Base-by-base conservation (phyloP, 2,888 invertebrate genomes). In the Idaea dimidiata region DNA sequence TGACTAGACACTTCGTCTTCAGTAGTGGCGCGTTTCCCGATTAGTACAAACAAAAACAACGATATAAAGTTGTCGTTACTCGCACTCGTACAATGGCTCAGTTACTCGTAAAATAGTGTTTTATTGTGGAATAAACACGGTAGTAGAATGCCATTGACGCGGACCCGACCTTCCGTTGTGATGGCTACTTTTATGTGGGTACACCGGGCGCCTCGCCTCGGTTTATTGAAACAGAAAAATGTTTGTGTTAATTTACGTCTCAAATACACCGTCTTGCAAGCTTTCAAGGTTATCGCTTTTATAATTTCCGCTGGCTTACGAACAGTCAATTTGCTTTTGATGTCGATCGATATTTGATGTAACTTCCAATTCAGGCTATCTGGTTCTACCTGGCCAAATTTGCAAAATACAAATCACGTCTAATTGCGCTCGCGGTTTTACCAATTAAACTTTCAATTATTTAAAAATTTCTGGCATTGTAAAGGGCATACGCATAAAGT, bases 121-220 rank as follows among this genome's bases (percentile, higher is more conserved):
- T 84, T 86, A 86, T 82, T 80, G 82, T 79, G 75, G 68, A 77
- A 79, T 86, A 84, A 84, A 84, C 81, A 81, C 75, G 73, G 72
- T 72, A 71, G 70, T 69, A 82, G 81, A 79, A 79, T 76, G 66
- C 73, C 82, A 83, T 84, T 84, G 84, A 85, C 79, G 82, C 73
- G 71, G 67, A 71, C 76, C 68, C 72, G 72, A 69, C 77, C 74
- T 75, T 17, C 59, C 71, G 72, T 69, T 70, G 70, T 80, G 78
- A 80, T 80, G 74, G 77, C 70, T 67, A 78, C 73, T 81, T 79
- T 79, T 79, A 81, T 77, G 72, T 73, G 63, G 62, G 64, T 66
- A 68, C 69, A 66, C 68, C 62, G 63, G 61, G 24, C 24, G 24
- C 24, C 5, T 43, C 10, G 32, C 32, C 32, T 43, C 43, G 14